Evolutionary conservation across 2,888 invertebrate species (phyloP).

Genomic region (Gastrophysa polygoni): DNA sequence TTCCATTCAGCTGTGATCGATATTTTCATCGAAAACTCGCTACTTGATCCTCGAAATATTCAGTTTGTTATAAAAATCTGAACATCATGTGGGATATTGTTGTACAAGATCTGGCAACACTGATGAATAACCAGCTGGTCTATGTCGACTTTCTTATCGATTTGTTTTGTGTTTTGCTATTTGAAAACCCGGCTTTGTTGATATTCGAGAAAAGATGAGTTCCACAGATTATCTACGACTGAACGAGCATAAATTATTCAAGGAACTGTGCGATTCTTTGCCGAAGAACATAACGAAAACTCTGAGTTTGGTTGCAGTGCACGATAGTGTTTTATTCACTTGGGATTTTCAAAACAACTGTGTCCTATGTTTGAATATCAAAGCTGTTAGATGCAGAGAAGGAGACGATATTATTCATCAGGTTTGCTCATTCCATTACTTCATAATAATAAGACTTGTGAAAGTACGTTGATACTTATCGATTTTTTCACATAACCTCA

Average conservation of each 20-base stretch:
- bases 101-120: too few relatives aligned
- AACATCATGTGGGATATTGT: too few relatives aligned
- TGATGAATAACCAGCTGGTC: too few relatives aligned
- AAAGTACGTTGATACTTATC: not conserved
- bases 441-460: not conserved
- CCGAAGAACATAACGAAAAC: slow-evolving; percentile 64
- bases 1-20: too few relatives aligned
- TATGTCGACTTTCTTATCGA: too few relatives aligned
- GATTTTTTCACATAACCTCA: slow-evolving; percentile 31
- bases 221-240: slow-evolving; percentile 66
- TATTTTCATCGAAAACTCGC: too few relatives aligned
- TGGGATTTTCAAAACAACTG: slow-evolving; percentile 72
- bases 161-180: too few relatives aligned
- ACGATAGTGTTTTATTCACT: slow-evolving; percentile 70
- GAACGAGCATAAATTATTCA: slow-evolving; percentile 66
- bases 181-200: too few relatives aligned
- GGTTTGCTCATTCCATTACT: slow-evolving; percentile 61
- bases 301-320: slow-evolving; percentile 67
- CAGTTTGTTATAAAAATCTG: too few relatives aligned
- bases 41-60: too few relatives aligned
- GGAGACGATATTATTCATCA: slow-evolving; percentile 65
- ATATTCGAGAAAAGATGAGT: too few relatives aligned
- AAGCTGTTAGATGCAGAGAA: slow-evolving; percentile 55
- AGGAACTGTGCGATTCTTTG: slow-evolving; percentile 63
- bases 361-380: slow-evolving; percentile 67